phyloP scores from a whole-genome alignment of 2,113 vertebrate genomes.

The Cinclus cinclus region DNA sequence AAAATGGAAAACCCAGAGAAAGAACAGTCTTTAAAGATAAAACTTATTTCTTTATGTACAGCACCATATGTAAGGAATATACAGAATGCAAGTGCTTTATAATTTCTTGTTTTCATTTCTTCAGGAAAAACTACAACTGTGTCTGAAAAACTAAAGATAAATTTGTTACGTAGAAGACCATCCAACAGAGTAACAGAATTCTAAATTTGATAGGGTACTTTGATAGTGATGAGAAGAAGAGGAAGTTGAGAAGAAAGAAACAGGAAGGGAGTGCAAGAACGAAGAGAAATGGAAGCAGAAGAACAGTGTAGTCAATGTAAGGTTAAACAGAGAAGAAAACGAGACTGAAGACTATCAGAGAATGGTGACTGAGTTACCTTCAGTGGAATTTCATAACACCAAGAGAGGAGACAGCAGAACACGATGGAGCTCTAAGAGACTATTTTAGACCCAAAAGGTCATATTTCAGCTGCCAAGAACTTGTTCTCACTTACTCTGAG shows the following conservation, averaged over 20 bases:
- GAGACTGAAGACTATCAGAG: not conserved
- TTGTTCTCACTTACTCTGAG: not conserved
- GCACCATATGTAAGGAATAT: not conserved
- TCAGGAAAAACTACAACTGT: not conserved
- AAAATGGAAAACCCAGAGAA: not conserved
- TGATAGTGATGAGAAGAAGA: not conserved
- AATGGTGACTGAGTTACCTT: not conserved
- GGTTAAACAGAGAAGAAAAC: not conserved
- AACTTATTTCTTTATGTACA: not conserved
- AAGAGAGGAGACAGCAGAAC: not conserved
- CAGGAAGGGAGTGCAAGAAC: not conserved
- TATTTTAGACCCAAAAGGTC: not conserved
- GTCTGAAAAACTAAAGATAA: not conserved
- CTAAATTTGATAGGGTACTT: not conserved
- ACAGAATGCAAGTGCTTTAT: not conserved
- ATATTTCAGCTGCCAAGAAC: not conserved
- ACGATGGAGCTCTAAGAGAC: not conserved
- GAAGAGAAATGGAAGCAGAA: not conserved
- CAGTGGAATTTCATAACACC: not conserved
- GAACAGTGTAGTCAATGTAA: not conserved
- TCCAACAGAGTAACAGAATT: not conserved
- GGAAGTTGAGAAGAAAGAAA: not conserved
- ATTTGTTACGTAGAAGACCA: not conserved
- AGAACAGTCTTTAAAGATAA: not conserved
- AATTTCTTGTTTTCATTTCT: slow-evolving; percentile 23